These are phyloP conservation scores for Theocolax elegans DNA, from an alignment of 1,140 invertebrate genomes.

Conservation along the genomic window DNA sequence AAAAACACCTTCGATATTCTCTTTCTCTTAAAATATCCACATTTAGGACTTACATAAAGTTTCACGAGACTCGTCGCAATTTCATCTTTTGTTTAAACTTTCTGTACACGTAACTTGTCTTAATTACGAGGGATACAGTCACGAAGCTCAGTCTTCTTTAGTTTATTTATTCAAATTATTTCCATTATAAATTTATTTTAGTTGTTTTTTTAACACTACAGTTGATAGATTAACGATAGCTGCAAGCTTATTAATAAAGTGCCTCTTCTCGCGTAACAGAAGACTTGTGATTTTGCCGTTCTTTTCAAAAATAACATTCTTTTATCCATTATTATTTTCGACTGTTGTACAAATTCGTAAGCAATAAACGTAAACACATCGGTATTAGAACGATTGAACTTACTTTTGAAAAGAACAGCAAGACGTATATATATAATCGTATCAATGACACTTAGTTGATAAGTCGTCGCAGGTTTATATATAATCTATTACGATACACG, in stretches of 20 bases:
- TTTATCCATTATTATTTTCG: too few species aligned
- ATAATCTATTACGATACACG: too few species aligned
- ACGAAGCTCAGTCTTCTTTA: conserved; percentile 22
- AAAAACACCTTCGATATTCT: too few species aligned
- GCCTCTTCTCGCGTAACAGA: neutral
- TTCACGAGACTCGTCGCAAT: conserved; percentile 9
- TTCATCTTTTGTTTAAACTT: neutral
- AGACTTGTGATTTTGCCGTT: neutral
- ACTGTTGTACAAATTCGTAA: neutral
- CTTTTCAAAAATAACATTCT: neutral
- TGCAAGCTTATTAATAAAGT: neutral
- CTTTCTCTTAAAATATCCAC: conserved; percentile 14
- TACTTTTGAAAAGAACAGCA: neutral
- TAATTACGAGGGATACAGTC: conserved; percentile 26
- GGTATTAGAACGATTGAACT: neutral
- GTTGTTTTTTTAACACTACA: too few species aligned
- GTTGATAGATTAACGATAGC: too few species aligned
- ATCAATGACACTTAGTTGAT: neutral
- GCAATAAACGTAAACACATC: neutral
- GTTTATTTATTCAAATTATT: neutral
- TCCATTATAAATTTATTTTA: neutral
- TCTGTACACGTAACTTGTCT: neutral
- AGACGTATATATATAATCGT: neutral
- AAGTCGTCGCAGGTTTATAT: neutral
- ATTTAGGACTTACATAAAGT: conserved; percentile 1